A percentile compares a stretch with the other conserved stretches of the same genome.
These are phyloP conservation scores for Ceratosolen fusciceps DNA, from an alignment of 1,140 invertebrate species.

Conservation along the genomic window DNA sequence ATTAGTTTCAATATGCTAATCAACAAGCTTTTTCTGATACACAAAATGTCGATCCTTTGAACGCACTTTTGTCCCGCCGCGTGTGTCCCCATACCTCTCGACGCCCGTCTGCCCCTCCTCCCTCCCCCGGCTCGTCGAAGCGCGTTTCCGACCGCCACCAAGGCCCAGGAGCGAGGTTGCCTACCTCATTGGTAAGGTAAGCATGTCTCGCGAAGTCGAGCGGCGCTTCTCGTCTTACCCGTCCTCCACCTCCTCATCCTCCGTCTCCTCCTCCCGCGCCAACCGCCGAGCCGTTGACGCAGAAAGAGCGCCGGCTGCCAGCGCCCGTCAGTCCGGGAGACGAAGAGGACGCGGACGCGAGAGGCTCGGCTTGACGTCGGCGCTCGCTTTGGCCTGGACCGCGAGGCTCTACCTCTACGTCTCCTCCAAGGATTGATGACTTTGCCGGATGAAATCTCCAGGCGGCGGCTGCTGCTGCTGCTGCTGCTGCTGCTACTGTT, in stretches of 20 bases:
- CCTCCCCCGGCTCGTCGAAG: conserved; percentile 24
- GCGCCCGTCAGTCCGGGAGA: conserved; percentile 14
- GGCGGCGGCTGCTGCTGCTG: not conserved
- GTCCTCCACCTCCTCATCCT: too few species aligned
- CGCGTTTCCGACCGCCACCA: too few species aligned
- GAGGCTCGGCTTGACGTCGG: conserved; percentile 43
- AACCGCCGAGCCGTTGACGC: too few species aligned
- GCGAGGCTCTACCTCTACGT: conserved; percentile 58
- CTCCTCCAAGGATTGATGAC: conserved; percentile 47
- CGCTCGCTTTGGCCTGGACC: conserved; percentile 54
- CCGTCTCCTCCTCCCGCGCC: too few species aligned
- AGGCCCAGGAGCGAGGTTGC: not conserved
- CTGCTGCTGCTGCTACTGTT: conserved; percentile 19
- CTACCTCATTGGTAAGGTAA: conserved; percentile 41
- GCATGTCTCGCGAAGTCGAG: conserved; percentile 41
- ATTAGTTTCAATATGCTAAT: conserved; percentile 53
- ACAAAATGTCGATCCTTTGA: conserved; percentile 41
- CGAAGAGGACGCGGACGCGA: conserved; percentile 31
- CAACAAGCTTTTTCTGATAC: conserved; percentile 46
- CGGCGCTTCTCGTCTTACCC: conserved; percentile 47
- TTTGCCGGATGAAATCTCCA: conserved; percentile 48
- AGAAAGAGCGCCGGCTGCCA: conserved; percentile 22
- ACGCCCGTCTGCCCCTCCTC: too few species aligned
- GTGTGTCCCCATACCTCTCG: too few species aligned
- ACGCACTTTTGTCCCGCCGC: conserved; percentile 29